Conservation (phyloP, 2,113 vertebrate genomes). For the Athene cunicularia region DNA sequence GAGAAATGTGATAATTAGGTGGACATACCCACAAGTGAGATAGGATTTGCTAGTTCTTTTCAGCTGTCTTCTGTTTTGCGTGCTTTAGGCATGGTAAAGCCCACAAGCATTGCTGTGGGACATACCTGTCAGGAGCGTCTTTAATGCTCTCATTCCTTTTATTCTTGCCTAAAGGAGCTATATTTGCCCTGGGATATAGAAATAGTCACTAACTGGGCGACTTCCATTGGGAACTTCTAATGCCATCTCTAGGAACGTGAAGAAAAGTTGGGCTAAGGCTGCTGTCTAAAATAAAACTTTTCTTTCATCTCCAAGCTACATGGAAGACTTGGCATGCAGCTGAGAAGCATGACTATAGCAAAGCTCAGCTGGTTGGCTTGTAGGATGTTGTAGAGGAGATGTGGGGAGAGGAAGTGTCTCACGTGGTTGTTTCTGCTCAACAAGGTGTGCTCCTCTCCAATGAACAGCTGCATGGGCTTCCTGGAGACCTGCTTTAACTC, state of each 20-base stretch:
- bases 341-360: neutral
- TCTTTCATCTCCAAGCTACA: neutral
- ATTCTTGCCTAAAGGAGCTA: neutral
- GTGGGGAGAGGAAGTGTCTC: neutral
- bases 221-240: neutral
- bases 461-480: fast-evolving
- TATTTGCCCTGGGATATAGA: neutral
- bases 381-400: neutral
- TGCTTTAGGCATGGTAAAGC: neutral
- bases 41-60: neutral
- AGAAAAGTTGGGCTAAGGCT: neutral
- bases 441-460: neutral
- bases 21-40: neutral
- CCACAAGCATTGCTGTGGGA: neutral
- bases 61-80: neutral
- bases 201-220: neutral
- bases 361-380: neutral
- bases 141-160: neutral
- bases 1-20: neutral
- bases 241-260: neutral
- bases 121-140: neutral
- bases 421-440: neutral
- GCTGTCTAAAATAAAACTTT: neutral
- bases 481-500: neutral
- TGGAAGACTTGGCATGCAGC: neutral